phyloP scores from a whole-genome alignment of 2,797 vertebrate species.

The Acanthurus leucopareius region DNA sequence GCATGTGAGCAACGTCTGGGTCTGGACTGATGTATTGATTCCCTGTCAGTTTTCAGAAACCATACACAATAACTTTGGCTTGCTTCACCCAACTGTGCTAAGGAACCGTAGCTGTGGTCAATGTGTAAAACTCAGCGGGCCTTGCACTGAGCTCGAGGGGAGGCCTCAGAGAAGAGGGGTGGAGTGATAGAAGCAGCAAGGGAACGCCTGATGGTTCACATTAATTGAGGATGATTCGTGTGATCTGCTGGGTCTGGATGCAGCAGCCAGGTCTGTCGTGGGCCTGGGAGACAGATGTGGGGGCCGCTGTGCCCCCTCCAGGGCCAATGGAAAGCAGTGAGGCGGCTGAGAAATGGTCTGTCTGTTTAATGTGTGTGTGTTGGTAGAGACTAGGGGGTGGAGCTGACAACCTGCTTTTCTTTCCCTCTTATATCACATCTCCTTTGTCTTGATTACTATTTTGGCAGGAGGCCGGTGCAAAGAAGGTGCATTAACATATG shows the following conservation, averaged over 20 bases:
- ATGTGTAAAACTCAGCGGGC: constrained; percentile 76
- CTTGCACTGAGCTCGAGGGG: constrained; percentile 69
- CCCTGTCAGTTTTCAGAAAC: constrained; percentile 77
- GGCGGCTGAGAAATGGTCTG: constrained; percentile 81
- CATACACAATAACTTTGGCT: constrained; percentile 66
- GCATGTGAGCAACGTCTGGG: constrained; percentile 69
- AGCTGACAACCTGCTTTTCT: constrained; percentile 75
- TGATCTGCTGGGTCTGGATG: constrained; percentile 78
- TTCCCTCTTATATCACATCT: constrained; percentile 77
- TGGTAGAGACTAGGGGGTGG: constrained; percentile 13
- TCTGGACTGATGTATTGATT: constrained; percentile 79
- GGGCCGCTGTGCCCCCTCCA: constrained; percentile 78
- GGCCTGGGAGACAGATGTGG: constrained; percentile 87
- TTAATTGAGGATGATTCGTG: constrained; percentile 85
- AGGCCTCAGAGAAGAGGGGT: constrained; percentile 75
- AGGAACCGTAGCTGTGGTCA: constrained; percentile 71
- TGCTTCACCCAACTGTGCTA: constrained; percentile 68
- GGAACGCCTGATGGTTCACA: constrained; percentile 80
- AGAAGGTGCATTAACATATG: constrained; percentile 84
- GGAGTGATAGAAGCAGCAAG: constrained; percentile 65
- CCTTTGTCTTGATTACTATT: constrained; percentile 83
- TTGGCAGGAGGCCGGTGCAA: constrained; percentile 73
- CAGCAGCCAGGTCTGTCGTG: constrained; percentile 79
- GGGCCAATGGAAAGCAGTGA: constrained; percentile 78
- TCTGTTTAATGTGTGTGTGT: constrained; percentile 59